Evolutionary conservation across 1,140 invertebrate genomes (phyloP).

Genomic region (Drosophila asahinai): DNA sequence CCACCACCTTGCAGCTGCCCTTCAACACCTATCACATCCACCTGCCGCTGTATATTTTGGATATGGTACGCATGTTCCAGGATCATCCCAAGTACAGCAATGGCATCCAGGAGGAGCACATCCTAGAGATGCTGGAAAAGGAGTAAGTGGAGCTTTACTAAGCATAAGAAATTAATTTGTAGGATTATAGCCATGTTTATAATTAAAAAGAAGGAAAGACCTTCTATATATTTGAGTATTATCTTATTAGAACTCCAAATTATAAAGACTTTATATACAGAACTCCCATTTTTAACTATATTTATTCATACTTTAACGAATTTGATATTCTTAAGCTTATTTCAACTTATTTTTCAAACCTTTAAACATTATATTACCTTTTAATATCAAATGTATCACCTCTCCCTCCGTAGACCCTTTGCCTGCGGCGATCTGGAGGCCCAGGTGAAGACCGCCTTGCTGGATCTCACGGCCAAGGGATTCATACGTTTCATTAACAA

Average conservation of each 20-base stretch:
- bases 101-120: conserved; percentile 70
- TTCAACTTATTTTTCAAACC: neutral
- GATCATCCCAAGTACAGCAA: conserved; percentile 76
- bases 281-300: too few species aligned
- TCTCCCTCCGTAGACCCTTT: conserved; percentile 52
- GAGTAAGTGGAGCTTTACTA: conserved; percentile 57
- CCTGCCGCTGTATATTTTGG: conserved; percentile 74
- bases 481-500: conserved; percentile 74
- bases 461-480: conserved; percentile 67
- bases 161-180: too few species aligned
- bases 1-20: conserved; percentile 65
- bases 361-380: neutral
- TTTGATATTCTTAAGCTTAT: neutral
- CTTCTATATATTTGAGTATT: too few species aligned
- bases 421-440: conserved; percentile 76
- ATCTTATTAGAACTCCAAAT: too few species aligned
- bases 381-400: neutral
- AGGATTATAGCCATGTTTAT: too few species aligned
- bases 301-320: neutral
- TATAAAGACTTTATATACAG: too few species aligned
- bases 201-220: too few species aligned
- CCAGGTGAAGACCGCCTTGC: conserved; percentile 74
- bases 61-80: conserved; percentile 77
- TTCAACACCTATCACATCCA: conserved; percentile 76
- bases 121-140: conserved; percentile 74